Evolutionary conservation across 1,140 invertebrate species (phyloP).

Genomic region (Drosophila melanogaster): DNA sequence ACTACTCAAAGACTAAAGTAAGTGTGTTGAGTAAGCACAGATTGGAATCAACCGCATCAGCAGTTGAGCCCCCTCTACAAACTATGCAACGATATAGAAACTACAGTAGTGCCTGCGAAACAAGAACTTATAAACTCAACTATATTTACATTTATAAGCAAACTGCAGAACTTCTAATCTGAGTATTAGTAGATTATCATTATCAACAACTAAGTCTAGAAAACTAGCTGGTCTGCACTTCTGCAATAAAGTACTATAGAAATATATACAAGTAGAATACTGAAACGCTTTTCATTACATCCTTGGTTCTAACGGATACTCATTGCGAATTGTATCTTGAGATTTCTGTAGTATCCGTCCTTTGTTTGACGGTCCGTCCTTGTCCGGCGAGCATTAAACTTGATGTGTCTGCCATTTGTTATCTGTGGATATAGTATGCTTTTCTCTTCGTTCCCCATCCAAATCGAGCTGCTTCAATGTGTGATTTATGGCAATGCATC

Average conservation of each 20-base stretch:
- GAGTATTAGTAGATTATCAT: too few species aligned
- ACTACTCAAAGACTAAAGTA: slow-evolving; percentile 24
- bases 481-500: slow-evolving; percentile 59
- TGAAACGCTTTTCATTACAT: slow-evolving; percentile 32
- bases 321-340: slow-evolving; percentile 28
- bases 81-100: slow-evolving; percentile 2
- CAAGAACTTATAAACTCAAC: not conserved
- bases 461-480: slow-evolving; percentile 45
- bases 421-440: slow-evolving; percentile 15
- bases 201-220: not conserved
- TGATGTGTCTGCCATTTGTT: slow-evolving; percentile 65
- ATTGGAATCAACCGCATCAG: slow-evolving; percentile 45
- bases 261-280: slow-evolving; percentile 3
- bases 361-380: slow-evolving; percentile 44
- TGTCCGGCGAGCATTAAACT: slow-evolving; percentile 49
- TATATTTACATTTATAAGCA: not conserved
- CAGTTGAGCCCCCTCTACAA: slow-evolving; percentile 1
- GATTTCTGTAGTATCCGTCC: slow-evolving; percentile 10
- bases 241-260: slow-evolving; percentile 4
- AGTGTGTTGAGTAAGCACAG: slow-evolving; percentile 53
- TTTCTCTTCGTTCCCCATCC: slow-evolving; percentile 6
- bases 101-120: not conserved
- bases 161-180: not conserved
- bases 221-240: not conserved
- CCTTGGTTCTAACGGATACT: slow-evolving; percentile 15